Percentiles rank a stretch among this genome's conserved stretches.
These are phyloP conservation scores for Nomada lathburiana DNA, from an alignment of 2,888 invertebrate species.

Conservation along the genomic window DNA sequence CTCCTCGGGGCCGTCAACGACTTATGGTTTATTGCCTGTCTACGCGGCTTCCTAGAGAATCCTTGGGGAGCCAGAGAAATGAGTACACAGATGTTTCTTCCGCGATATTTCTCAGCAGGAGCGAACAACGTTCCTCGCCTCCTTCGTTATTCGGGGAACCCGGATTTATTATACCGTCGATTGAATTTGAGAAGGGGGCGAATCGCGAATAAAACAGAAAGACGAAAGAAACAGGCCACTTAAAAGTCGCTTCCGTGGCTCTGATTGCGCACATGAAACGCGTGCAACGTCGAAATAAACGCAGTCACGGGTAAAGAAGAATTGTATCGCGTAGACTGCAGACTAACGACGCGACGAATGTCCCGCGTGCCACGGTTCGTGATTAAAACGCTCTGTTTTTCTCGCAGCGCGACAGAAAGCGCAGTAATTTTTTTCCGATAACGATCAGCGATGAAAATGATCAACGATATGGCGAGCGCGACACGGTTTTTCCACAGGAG, in stretches of 20 bases:
- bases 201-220: background rate
- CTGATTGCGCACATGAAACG: background rate
- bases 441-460: slow-evolving; percentile 6
- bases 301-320: background rate
- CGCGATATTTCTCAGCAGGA: slow-evolving; percentile 71
- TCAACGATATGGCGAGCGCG: background rate
- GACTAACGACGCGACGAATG: background rate
- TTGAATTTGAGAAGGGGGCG: background rate
- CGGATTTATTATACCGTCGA: slow-evolving; percentile 40
- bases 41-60: slow-evolving; percentile 59
- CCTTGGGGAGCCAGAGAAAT: slow-evolving; percentile 68
- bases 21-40: slow-evolving; percentile 76
- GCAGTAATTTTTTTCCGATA: slow-evolving; percentile 26
- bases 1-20: slow-evolving; percentile 72
- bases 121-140: slow-evolving; percentile 61
- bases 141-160: slow-evolving; percentile 9
- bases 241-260: slow-evolving; percentile 19
- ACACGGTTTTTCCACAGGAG: background rate
- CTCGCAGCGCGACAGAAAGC: background rate
- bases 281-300: background rate
- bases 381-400: slow-evolving; percentile 1
- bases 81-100: slow-evolving; percentile 73
- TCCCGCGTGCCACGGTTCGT: background rate
- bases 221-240: background rate
- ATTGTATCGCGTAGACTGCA: slow-evolving; percentile 21